Base-by-base conservation (phyloP, 2,113 vertebrate genomes). In the Saguinus midas region DNA sequence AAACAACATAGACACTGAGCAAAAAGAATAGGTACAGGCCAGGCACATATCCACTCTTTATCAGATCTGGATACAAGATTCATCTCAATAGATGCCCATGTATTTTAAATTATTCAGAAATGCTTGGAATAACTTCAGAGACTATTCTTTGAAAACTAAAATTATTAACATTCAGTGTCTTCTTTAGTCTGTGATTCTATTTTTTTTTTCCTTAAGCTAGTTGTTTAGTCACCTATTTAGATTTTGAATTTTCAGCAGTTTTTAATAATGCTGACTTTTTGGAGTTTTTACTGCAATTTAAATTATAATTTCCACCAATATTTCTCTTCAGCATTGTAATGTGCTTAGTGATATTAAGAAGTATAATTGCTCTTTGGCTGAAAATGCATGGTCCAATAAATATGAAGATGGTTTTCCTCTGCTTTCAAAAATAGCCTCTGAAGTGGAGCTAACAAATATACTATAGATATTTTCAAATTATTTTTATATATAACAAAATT, bases 221-320 rank as follows among this genome's bases (percentile, higher is more conserved):
- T 35, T 97, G 57, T 92, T 78, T 79, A 95, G 73, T 89, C 82
- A 95, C 6, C 21, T 95, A 90, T 45, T 83, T 86, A 89, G 68
- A 93, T 91, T 94, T 93, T 95, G 68, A 91, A 91, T 83, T 97
- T 98, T 95, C 73, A 98, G 95, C 94, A 91, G 43, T 93, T 96
- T 96, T 87, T 90, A 92, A 90, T 87, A 97, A 83, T 94, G 86
- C 91, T 97, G 95, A 83, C 52, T 89, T 88, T 88, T 95, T 68
- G 84, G 32, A 88, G 52, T 66, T 94, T 96, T 93, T 75, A 68
- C 58, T 96, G 40, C 92, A 95, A 95, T 96, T 96, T 95, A 94
- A 97, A 95, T 94, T 89, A 61, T 6, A 96, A 75, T 87, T 95
- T 96, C 91, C n/a, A 61, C 75, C 66, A 94, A 58, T 82, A 87